A percentile compares a stretch with the other conserved stretches of the same genome.
These are phyloP conservation scores for Sebastes hubbsi DNA, from an alignment of 2,797 vertebrate species.

Conservation along the genomic window DNA sequence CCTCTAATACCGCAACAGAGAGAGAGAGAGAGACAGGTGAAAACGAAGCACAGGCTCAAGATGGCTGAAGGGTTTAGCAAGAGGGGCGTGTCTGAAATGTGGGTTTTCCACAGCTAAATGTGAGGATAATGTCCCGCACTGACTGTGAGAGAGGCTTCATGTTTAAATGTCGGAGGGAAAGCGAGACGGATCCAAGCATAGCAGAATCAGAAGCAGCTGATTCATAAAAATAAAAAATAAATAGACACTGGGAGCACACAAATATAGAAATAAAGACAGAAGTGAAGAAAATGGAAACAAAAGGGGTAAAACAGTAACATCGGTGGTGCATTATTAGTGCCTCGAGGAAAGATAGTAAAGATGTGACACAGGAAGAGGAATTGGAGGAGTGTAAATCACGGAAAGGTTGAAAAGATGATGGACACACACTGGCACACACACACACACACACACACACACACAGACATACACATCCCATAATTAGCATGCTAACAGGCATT, in stretches of 20 bases:
- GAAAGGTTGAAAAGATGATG: constrained; percentile 45
- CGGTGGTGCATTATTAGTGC: constrained; percentile 30
- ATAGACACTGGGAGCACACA: neutral
- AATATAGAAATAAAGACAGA: constrained; percentile 16
- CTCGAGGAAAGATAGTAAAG: constrained; percentile 23
- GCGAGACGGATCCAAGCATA: constrained; percentile 4
- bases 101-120: neutral
- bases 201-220: constrained; percentile 43
- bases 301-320: constrained; percentile 33
- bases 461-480: constrained; percentile 68
- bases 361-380: constrained; percentile 12
- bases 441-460: constrained; percentile 43
- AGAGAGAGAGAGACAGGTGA: constrained; percentile 7
- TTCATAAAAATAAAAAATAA: neutral
- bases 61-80: neutral
- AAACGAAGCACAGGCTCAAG: neutral
- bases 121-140: constrained; percentile 7
- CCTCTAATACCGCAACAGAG: constrained; percentile 27
- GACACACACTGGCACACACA: constrained; percentile 45
- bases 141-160: neutral
- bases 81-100: constrained; percentile 2
- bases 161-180: neutral
- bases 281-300: constrained; percentile 9
- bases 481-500: constrained; percentile 80
- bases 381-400: constrained; percentile 48